Conservation (phyloP, 2,888 invertebrate genomes). For the Clusia tigrina region DNA sequence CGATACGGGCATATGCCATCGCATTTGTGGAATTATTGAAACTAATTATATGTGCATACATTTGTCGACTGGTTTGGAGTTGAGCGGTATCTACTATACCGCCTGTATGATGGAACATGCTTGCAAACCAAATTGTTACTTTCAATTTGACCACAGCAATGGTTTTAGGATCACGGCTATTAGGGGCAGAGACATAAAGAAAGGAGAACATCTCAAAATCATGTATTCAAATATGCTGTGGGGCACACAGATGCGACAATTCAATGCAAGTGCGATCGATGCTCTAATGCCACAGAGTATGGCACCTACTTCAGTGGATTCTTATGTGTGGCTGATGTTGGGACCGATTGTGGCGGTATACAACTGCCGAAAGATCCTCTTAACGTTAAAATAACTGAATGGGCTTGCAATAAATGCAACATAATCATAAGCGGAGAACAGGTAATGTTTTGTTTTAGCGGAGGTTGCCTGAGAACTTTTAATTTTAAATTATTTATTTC, state of each 20-base stretch:
- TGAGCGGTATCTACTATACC: slow-evolving; percentile 77
- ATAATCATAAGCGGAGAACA: slow-evolving; percentile 72
- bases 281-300: slow-evolving; percentile 81
- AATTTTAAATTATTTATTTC: slow-evolving; percentile 15
- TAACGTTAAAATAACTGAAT: slow-evolving; percentile 75
- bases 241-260: slow-evolving; percentile 83
- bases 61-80: slow-evolving; percentile 72
- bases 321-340: slow-evolving; percentile 66
- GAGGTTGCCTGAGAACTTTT: neutral
- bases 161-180: slow-evolving; percentile 74
- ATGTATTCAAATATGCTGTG: slow-evolving; percentile 89
- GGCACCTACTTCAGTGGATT: slow-evolving; percentile 72
- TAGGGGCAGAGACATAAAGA: slow-evolving; percentile 72
- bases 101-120: slow-evolving; percentile 84
- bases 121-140: slow-evolving; percentile 81
- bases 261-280: slow-evolving; percentile 76
- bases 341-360: slow-evolving; percentile 70
- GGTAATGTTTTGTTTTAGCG: too few species aligned
- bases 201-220: slow-evolving; percentile 79
- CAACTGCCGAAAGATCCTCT: slow-evolving; percentile 77
- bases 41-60: slow-evolving; percentile 83
- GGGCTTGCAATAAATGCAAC: slow-evolving; percentile 78
- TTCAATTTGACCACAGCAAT: slow-evolving; percentile 70
- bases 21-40: slow-evolving; percentile 82
- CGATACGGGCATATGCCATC: slow-evolving; percentile 71